phyloP scores from a whole-genome alignment of 2,797 vertebrate species.

The Microhierax caerulescens region DNA sequence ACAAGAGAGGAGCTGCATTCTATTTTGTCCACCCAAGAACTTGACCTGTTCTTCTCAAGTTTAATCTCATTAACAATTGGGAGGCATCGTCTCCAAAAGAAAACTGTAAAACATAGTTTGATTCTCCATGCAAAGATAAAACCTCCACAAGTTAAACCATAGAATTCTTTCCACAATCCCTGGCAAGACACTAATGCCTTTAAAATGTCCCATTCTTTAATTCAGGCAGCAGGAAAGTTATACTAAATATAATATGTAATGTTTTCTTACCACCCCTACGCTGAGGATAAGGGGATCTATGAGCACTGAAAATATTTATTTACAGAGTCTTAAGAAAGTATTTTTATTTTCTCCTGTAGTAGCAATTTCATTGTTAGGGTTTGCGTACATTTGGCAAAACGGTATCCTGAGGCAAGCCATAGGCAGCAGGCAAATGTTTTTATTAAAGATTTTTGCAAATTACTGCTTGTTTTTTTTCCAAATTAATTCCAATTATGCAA shows the following conservation, averaged over 20 bases:
- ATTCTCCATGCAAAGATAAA: background rate
- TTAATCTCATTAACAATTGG: background rate
- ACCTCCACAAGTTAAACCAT: background rate
- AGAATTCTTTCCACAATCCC: background rate
- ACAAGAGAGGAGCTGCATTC: background rate
- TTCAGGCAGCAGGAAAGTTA: background rate
- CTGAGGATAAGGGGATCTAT: background rate
- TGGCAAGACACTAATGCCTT: background rate
- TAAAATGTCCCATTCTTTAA: background rate
- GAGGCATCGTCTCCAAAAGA: background rate
- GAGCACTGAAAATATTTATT: background rate
- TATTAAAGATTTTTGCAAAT: background rate
- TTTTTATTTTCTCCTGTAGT: background rate
- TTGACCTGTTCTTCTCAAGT: background rate
- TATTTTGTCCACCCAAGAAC: background rate
- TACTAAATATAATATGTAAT: background rate
- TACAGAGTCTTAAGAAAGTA: background rate
- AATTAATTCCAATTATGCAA: background rate
- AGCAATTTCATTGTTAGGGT: background rate
- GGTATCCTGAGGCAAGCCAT: background rate
- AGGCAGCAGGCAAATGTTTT: background rate
- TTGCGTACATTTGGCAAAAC: background rate
- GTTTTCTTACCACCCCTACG: background rate
- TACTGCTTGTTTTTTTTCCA: background rate
- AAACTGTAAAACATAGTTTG: background rate